Base-by-base conservation (phyloP, 2,113 vertebrate genomes). In the Empidonax traillii region DNA sequence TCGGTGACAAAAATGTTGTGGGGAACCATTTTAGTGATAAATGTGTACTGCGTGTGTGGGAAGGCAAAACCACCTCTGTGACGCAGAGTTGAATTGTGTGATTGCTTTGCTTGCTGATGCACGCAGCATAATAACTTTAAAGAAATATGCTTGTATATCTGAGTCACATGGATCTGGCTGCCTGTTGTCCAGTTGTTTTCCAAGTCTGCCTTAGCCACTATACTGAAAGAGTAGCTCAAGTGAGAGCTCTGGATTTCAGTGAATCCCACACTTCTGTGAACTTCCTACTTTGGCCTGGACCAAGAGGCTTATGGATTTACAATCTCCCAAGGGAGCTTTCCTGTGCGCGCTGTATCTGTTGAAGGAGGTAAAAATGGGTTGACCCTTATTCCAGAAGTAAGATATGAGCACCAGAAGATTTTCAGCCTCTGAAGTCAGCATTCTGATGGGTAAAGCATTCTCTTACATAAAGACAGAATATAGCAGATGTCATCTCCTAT, bases 1-100 rank as follows among this genome's bases (percentile, higher is more conserved):
- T 68, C 68, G 44, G 33, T 93, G 79, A 89, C 47, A 92, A 59
- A 92, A 90, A 77, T 74, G 27, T n/a, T 55, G 52, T 51, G 39
- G 63, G 51, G 39, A 61, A 61, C 22, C 24, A 3, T 68, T 93
- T 81, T 72, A 84, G 81, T 63, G 39, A 62, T 22, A 52, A 71
- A 43, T 0, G 3, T 52, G 27, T 73, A 41, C 5, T 49, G 7
- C 0, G 2, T 51, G 24, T 65, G 62, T 7, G 10, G 35, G 44
- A 47, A 47, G 23, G 49, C 35, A 67, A 77, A 75, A 52, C 8
- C 9, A 81, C 15, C 46, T 71, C 33, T 71, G 52, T 66, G 59
- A 55, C 0, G 17, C n/a, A 66, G 46, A 31, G 19, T 4, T 80
- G 75, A 62, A 41, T 47, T 73, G 14, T 74, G 59, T 41, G 37